Evolutionary conservation across 2,113 vertebrate species (phyloP).

Genomic region (Antigone vipio): DNA sequence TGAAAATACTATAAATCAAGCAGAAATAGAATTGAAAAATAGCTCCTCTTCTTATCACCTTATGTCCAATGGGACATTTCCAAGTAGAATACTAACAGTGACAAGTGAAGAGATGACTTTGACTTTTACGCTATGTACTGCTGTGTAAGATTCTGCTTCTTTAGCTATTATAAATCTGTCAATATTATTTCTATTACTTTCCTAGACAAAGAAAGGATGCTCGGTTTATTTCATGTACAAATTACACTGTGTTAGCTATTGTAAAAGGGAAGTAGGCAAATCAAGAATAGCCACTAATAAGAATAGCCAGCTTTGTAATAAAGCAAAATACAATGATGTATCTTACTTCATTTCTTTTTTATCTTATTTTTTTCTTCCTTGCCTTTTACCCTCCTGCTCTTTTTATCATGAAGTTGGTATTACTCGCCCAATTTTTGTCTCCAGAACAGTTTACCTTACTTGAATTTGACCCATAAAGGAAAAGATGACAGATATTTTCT

Average conservation of each 20-base stretch:
- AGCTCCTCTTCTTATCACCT: background rate
- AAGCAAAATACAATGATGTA: background rate
- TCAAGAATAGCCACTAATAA: background rate
- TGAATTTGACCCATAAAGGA: background rate
- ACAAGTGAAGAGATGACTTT: slow-evolving; percentile 43
- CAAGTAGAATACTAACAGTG: slow-evolving; percentile 28
- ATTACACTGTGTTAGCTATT: background rate
- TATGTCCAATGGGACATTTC: slow-evolving; percentile 25
- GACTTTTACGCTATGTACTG: slow-evolving; percentile 37
- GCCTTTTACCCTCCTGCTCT: background rate
- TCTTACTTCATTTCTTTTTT: background rate
- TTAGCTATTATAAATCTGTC: slow-evolving; percentile 38
- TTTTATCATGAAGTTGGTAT: background rate
- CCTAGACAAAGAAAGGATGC: background rate
- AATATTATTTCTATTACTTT: slow-evolving; percentile 4
- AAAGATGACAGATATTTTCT: background rate
- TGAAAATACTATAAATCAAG: background rate
- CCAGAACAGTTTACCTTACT: background rate
- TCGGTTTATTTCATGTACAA: background rate
- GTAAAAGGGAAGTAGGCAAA: background rate
- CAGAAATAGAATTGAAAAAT: slow-evolving; percentile 31
- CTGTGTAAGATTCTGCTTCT: slow-evolving; percentile 11
- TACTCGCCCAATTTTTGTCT: background rate
- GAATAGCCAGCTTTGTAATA: background rate
- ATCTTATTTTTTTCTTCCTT: background rate